A percentile compares a stretch with the other conserved stretches of the same genome.
Evolutionary conservation across 1,140 invertebrate species (phyloP).

Genomic region (Pinna nobilis): DNA sequence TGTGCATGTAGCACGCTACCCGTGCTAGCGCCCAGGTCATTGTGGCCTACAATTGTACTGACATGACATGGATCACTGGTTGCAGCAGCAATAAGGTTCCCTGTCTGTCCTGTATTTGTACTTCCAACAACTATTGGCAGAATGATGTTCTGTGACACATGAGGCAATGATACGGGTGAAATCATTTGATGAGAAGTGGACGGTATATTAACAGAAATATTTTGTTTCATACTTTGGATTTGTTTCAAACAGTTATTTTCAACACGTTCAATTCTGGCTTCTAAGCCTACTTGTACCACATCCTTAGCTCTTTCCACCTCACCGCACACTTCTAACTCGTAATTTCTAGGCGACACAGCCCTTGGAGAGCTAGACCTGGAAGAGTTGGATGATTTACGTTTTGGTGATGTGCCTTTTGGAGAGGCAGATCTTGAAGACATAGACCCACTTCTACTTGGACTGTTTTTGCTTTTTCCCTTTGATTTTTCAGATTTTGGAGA

Average conservation of each 20-base stretch:
- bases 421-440: slow-evolving; percentile 24
- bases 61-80: neutral
- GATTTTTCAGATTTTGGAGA: slow-evolving; percentile 22
- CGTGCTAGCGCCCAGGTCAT: too few species aligned
- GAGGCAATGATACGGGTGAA: neutral
- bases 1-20: neutral
- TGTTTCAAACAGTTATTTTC: slow-evolving; percentile 55
- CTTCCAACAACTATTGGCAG: slow-evolving; percentile 11
- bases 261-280: slow-evolving; percentile 60
- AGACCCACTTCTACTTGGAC: slow-evolving; percentile 17
- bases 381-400: slow-evolving; percentile 7
- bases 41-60: neutral
- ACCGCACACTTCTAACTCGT: slow-evolving; percentile 57
- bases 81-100: slow-evolving; percentile 4
- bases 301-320: slow-evolving; percentile 58
- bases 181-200: slow-evolving; percentile 18
- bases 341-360: slow-evolving; percentile 31
- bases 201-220: slow-evolving; percentile 31
- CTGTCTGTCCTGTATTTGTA: slow-evolving; percentile 16
- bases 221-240: slow-evolving; percentile 26
- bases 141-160: too few species aligned
- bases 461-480: slow-evolving; percentile 17
- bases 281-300: slow-evolving; percentile 48
- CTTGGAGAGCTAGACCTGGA: slow-evolving; percentile 29
- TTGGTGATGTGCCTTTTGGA: slow-evolving; percentile 33